Evolutionary conservation across 23 tunicate species (phyloP), one percentile per base, ranked within the genome.

Genomic region (Halocynthia roretzi): DNA sequence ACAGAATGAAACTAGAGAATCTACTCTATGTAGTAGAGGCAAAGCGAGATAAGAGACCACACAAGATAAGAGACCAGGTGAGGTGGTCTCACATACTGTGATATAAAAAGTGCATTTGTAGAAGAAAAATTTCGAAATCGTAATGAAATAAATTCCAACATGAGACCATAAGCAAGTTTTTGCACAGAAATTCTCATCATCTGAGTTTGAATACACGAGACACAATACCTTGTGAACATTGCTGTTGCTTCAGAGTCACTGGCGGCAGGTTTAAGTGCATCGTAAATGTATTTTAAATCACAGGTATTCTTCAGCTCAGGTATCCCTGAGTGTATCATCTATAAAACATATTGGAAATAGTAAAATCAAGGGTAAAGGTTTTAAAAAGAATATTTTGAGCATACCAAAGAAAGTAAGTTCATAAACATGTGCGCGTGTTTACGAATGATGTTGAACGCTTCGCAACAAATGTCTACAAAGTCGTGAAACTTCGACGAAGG

Each of bases 321-420:
- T 7, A 92, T 92, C 0, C 92, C 92, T 66, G 93, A 92, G 74
- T 92, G 72, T 58, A 92, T 48, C 98, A 92, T 92, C 98, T 92
- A 92, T 5, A 68, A 83, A 50, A 12, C 49, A 54, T n/a, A 14
- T 14, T 18, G 4, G 18, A 60, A 60, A 60, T 18, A 15, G 64
- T 18, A 60, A 15, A 60, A 18, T 60, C n/a, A 4, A 60, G 18
- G 18, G n/a, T 60, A 4, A 60, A 60, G 64, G 64, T 60, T 60
- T 2, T n/a, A n/a, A 60, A 60, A 15, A 4, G 17, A 60, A 15
- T 60, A n/a, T 17, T 15, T 2, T 15, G 4, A 60, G 64, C 94
- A 64, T 11, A 92, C 98, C 92, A 92, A 65, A 6, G 98, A 92
- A 19, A 92, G 70, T 57, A 92, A 75, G 69, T 86, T 86, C 79